phyloP scores from a whole-genome alignment of 2,888 invertebrate genomes.

The Thalpophila matura region DNA sequence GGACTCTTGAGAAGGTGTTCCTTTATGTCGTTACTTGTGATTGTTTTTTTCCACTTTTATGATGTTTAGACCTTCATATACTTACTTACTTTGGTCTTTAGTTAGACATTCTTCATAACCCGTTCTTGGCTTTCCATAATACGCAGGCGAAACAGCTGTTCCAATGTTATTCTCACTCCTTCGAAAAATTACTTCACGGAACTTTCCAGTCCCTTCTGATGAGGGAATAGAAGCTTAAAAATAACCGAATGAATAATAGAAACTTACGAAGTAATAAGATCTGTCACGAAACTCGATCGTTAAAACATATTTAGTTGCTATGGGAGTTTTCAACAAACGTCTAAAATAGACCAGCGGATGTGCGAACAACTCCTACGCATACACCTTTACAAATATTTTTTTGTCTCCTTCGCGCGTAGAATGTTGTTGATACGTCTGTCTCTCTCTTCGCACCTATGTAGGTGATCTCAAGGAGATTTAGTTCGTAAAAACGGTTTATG shows the following conservation, averaged over 20 bases:
- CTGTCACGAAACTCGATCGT: constrained; percentile 45
- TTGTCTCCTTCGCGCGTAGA: constrained; percentile 50
- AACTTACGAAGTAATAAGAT: constrained; percentile 38
- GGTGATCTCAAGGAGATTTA: constrained; percentile 73
- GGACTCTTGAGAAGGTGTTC: too few relatives aligned
- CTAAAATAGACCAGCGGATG: constrained; percentile 76
- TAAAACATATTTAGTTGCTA: constrained; percentile 64
- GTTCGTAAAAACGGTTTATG: constrained; percentile 73
- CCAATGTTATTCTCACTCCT: constrained; percentile 19
- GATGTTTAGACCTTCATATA: too few relatives aligned
- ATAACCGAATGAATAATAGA: constrained; percentile 44
- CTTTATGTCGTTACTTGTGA: too few relatives aligned
- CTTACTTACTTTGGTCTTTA: background rate
- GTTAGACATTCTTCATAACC: background rate
- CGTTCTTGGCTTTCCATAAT: background rate
- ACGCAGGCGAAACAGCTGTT: constrained; percentile 21
- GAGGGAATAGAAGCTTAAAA: constrained; percentile 37
- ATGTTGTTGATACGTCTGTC: constrained; percentile 48
- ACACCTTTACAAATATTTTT: constrained; percentile 64
- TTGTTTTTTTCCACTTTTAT: too few relatives aligned
- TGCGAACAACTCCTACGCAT: constrained; percentile 66
- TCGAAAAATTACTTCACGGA: constrained; percentile 1
- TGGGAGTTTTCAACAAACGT: constrained; percentile 65
- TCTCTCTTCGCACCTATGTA: constrained; percentile 68
- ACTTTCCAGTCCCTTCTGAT: constrained; percentile 1